Evolutionary conservation across 2,888 invertebrate species (phyloP), one percentile per base, ranked within the genome.

Genomic region (Zhengitettix transpicula): DNA sequence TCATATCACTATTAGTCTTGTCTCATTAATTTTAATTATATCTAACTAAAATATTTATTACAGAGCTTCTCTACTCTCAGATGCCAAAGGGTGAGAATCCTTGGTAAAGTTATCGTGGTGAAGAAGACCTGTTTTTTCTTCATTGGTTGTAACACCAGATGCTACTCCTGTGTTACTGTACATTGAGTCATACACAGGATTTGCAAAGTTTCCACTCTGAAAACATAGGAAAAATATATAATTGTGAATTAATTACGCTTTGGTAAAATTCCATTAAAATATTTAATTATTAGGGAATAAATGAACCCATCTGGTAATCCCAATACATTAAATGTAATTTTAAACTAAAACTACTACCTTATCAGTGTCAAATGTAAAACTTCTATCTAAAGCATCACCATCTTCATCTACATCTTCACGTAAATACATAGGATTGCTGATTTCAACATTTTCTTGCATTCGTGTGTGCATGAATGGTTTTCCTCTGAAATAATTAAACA

Each of bases 131-230:
- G 72, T 72, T 66, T 74, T 74, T 58, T 72, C 72, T 64, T 74
- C 73, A 60, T 71, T 74, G 16, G 78, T 77, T 51, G 65, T 65
- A 40, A 69, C 60, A 12, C 59, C 60, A 15, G 78, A 78, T 52
- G 64, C 65, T n/a, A 69, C 58, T 44, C 58, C 60, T 10, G 63
- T 68, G 16, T 60, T 52, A 47, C 51, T 78, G 73, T 87, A 89
- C 77, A 89, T 83, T 57, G 86, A 87, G 69, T 90, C 90, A 74
- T 91, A 91, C 55, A 90, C 87, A 0, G 90, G 90, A 75, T 90
- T 90, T 17, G 86, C 86, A 76, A 89, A 90, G 74, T 89, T 88
- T 41, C 84, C 84, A 64, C 81, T 80, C 77, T 79, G 67, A 12
- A 69, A 70, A 60, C 64, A 58, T 11, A 52, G 12, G 59, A 64